Conservation (phyloP, 2,888 invertebrate species). For the Apoda limacodes region DNA sequence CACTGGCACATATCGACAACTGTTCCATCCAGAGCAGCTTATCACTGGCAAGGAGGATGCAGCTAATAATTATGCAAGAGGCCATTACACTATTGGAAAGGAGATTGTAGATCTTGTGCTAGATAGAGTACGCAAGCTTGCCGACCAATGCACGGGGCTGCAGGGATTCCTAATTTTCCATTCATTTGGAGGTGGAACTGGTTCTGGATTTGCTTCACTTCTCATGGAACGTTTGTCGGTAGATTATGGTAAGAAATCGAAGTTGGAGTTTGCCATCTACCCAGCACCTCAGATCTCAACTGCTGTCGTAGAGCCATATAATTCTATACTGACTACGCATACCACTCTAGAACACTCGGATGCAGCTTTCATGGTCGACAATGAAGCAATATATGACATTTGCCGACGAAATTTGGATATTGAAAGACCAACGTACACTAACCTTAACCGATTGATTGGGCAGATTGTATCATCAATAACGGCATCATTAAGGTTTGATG, state of each 20-base stretch:
- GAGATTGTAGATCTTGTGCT: conserved; percentile 92
- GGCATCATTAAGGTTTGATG: conserved; percentile 91
- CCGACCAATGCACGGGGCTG: conserved; percentile 91
- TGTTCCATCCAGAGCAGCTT: conserved; percentile 96
- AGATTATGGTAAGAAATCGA: conserved; percentile 95
- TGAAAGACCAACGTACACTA: conserved; percentile 95
- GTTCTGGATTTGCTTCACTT: conserved; percentile 93
- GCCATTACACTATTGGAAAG: conserved; percentile 96
- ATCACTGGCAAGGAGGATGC: conserved; percentile 97
- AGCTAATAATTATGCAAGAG: conserved; percentile 96
- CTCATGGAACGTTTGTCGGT: conserved; percentile 96
- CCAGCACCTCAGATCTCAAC: conserved; percentile 93
- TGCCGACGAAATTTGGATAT: conserved; percentile 95
- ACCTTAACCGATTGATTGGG: conserved; percentile 93
- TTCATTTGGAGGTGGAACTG: conserved; percentile 93
- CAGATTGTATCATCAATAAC: conserved; percentile 95
- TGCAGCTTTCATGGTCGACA: conserved; percentile 96
- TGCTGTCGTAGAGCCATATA: conserved; percentile 95
- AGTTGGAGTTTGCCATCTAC: conserved; percentile 94
- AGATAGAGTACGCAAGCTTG: conserved; percentile 86
- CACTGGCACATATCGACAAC: conserved; percentile 93
- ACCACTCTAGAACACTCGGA: conserved; percentile 95
- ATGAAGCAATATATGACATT: conserved; percentile 90
- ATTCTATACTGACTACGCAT: conserved; percentile 95
- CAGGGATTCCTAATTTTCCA: conserved; percentile 96